These are phyloP conservation scores for Dysmachus trigonus DNA, from an alignment of 2,888 invertebrate genomes.

Conservation along the genomic window DNA sequence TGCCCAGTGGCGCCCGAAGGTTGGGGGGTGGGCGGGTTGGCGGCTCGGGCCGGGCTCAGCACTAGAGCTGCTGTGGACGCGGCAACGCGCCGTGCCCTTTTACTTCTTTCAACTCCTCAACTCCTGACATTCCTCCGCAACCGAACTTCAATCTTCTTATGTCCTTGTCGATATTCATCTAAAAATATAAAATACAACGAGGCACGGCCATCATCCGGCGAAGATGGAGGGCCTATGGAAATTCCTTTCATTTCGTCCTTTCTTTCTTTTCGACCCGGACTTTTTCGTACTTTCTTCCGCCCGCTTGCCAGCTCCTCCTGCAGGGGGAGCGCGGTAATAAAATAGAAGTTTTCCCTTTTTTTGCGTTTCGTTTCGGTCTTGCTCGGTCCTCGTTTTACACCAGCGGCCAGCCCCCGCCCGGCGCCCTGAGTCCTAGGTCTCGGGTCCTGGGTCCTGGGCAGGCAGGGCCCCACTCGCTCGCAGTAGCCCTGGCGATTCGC, in stretches of 20 bases:
- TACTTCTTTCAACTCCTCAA: conserved; percentile 33
- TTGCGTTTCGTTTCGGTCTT: neutral
- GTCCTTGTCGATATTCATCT: conserved; percentile 41
- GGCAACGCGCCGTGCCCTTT: conserved; percentile 11
- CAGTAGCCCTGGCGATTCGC: neutral
- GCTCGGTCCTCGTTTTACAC: neutral
- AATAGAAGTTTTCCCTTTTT: conserved; percentile 30
- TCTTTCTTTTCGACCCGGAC: neutral
- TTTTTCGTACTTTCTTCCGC: conserved; percentile 13
- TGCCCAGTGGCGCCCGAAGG: neutral
- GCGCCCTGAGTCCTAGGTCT: neutral
- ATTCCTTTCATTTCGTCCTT: conserved; percentile 37
- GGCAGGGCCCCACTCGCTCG: neutral
- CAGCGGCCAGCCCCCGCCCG: neutral
- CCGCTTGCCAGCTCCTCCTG: neutral
- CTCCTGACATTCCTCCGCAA: conserved; percentile 37
- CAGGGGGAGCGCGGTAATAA: conserved; percentile 12
- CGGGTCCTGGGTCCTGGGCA: neutral
- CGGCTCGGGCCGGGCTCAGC: neutral
- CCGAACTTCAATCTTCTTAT: conserved; percentile 40
- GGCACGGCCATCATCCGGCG: conserved; percentile 33
- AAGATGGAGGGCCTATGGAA: conserved; percentile 39
- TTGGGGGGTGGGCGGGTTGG: neutral
- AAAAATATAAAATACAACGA: conserved; percentile 39
- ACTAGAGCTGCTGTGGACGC: neutral